Evolutionary conservation across 2,797 vertebrate genomes (phyloP), one percentile per base, ranked within the genome.

Genomic region (Gallirallus australis): DNA sequence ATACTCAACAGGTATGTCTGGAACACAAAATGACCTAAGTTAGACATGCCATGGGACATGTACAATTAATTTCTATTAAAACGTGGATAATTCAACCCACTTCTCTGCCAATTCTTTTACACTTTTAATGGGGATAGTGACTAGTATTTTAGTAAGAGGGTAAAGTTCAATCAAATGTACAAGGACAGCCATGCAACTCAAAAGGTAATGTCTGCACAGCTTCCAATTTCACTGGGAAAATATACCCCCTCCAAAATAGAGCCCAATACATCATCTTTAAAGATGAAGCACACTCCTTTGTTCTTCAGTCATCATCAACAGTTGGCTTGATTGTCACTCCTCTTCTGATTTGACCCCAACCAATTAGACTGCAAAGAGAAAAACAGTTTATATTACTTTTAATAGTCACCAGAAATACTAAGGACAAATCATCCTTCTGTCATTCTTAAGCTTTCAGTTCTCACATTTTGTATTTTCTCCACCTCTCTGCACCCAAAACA

Each of bases 331-430:
- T 99, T 98, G 99, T 99, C 96, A 99, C 99, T 90, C 99, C 99
- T 98, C 99, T 99, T 98, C 99, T 99, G 98, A 99, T 99, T 96
- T 99, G 99, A 72, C 99, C 99, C 99, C 99, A 99, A 80, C 99
- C 99, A 98, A 99, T 99, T 97, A 99, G 98, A 98, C 99, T 99
- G 98, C 5, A 97, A 96, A 97, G 96, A 72, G 56, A 93, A 96
- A 94, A 97, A 5, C 61, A 47, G 53, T 31, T 69, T 72, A 1
- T 48, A 18, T 94, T 89, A 94, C 27, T 89, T 91, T 63, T 47
- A 78, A 39, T 4, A 90, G 25, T 28, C 70, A 15, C 54, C 48
- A 90, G 33, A 89, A 96, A 90, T 21, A 85, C 2, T 25, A 35
- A 47, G 12, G 56, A 5, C 50, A 84, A 86, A 64, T 68, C 59